Percentiles rank a stretch among this genome's conserved stretches.
phyloP scores from a whole-genome alignment of 2,888 invertebrate species.

The Choristoneura rosaceana region DNA sequence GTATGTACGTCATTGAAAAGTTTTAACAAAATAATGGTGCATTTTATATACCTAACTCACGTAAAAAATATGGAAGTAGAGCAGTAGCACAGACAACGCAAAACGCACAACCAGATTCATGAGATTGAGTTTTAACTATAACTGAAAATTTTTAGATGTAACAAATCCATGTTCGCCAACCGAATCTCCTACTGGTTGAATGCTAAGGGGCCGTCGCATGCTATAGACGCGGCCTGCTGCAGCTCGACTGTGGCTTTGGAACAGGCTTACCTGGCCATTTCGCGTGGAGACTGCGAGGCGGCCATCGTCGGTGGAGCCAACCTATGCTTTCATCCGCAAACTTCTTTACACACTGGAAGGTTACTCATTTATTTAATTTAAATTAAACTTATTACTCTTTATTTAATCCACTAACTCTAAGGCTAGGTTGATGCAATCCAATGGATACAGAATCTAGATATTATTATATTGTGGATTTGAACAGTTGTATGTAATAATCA shows the following conservation, averaged over 20 bases:
- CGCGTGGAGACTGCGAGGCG: slow-evolving; percentile 66
- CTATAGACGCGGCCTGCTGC: slow-evolving; percentile 66
- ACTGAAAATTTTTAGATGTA: slow-evolving; percentile 51
- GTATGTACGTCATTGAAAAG: slow-evolving; percentile 46
- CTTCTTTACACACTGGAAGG: slow-evolving; percentile 67
- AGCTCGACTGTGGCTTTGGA: slow-evolving; percentile 65
- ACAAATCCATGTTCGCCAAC: slow-evolving; percentile 71
- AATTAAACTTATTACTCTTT: too few species aligned
- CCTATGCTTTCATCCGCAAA: slow-evolving; percentile 84
- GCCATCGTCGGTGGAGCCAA: slow-evolving; percentile 87
- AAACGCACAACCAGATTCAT: neutral
- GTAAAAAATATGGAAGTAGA: too few species aligned
- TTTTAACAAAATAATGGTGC: too few species aligned
- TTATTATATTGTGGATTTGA: too few species aligned
- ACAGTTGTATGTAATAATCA: too few species aligned
- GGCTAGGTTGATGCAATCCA: too few species aligned
- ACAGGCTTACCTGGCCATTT: slow-evolving; percentile 63
- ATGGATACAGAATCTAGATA: too few species aligned
- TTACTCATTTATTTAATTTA: too few species aligned
- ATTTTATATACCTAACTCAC: too few species aligned
- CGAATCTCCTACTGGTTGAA: slow-evolving; percentile 76
- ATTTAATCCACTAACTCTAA: too few species aligned
- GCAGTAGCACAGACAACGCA: too few species aligned
- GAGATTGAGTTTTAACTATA: neutral
- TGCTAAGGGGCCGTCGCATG: slow-evolving; percentile 69